phyloP scores from a whole-genome alignment of 1,140 invertebrate species.

The Lepidurus apus region DNA sequence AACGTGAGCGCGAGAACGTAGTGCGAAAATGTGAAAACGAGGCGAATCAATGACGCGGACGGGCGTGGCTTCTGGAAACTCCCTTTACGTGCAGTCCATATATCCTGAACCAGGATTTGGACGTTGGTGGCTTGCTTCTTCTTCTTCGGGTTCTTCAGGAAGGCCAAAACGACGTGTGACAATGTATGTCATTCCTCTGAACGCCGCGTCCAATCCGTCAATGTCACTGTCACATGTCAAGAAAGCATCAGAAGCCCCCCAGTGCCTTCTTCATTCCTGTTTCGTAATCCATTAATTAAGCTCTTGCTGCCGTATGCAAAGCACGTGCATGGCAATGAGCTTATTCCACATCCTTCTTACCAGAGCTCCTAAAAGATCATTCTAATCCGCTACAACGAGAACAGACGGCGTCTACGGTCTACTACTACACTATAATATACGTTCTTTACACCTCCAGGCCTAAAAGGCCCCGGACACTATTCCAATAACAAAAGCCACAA shows the following conservation, averaged over 20 bases:
- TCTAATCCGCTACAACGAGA: not conserved
- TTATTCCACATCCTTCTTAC: not conserved
- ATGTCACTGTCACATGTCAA: conserved; percentile 10
- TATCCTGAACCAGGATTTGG: not conserved
- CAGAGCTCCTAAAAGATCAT: not conserved
- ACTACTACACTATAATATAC: too few relatives aligned
- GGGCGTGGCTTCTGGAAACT: conserved; percentile 6
- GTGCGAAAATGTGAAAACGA: not conserved
- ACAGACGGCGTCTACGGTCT: not conserved
- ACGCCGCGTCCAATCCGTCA: not conserved
- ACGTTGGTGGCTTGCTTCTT: not conserved
- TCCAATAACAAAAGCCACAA: not conserved
- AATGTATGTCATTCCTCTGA: not conserved
- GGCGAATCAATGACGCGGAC: not conserved
- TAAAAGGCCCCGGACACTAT: too few relatives aligned
- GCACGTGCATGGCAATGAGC: conserved; percentile 17
- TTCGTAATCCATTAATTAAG: conserved; percentile 11
- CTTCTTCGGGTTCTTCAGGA: not conserved
- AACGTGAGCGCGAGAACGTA: too few relatives aligned
- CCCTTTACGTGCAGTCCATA: not conserved
- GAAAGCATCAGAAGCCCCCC: conserved; percentile 7
- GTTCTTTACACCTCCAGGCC: too few relatives aligned
- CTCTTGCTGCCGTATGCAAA: conserved; percentile 5
- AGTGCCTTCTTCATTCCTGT: not conserved
- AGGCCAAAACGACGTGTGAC: not conserved